Evolutionary conservation across 2,888 invertebrate species (phyloP).

Genomic region (Flexamia atlantica): DNA sequence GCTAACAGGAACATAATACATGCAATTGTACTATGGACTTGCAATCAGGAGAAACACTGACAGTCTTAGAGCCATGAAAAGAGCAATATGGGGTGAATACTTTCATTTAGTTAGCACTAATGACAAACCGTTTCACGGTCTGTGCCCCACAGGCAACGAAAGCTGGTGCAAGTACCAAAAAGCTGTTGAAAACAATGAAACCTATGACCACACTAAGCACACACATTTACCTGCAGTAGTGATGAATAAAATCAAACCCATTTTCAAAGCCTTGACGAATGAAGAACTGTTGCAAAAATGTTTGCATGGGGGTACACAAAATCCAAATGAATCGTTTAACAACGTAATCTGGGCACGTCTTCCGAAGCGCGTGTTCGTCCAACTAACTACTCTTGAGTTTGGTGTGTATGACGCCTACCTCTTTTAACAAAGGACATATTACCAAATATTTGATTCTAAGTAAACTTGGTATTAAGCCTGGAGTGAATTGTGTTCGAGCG

Average conservation of each 20-base stretch:
- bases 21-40: constrained; percentile 4
- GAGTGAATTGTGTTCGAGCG: neutral
- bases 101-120: neutral
- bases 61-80: neutral
- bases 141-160: neutral
- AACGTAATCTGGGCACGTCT: too few species aligned
- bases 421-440: neutral
- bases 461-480: neutral
- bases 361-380: too few species aligned
- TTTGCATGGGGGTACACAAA: too few species aligned
- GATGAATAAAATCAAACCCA: too few species aligned
- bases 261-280: too few species aligned
- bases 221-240: neutral
- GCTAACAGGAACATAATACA: neutral
- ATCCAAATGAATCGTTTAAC: too few species aligned
- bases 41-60: neutral
- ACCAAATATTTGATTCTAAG: neutral
- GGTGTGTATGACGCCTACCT: too few species aligned
- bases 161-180: neutral
- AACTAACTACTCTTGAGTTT: too few species aligned
- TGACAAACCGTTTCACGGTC: neutral
- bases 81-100: neutral
- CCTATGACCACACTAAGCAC: neutral
- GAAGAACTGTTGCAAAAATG: neutral
- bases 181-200: neutral